Percentiles rank a stretch among this genome's conserved stretches.
These are phyloP conservation scores for Eriocheir sinensis DNA, from an alignment of 1,140 invertebrate genomes.

Conservation along the genomic window DNA sequence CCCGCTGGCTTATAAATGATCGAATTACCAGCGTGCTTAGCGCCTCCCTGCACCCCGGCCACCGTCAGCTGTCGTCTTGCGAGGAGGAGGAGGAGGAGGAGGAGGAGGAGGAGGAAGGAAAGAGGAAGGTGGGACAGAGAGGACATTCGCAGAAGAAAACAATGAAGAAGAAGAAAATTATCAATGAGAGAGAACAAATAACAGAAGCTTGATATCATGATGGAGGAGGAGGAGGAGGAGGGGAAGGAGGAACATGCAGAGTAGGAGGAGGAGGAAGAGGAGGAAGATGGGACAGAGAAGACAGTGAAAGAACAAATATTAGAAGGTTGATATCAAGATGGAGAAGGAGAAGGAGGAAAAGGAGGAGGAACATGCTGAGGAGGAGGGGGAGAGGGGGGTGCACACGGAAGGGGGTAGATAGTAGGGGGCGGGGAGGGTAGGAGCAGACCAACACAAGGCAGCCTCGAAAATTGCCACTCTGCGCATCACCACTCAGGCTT, in stretches of 20 bases:
- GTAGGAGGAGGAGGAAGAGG: background rate
- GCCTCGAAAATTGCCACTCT: background rate
- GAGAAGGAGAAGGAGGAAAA: background rate
- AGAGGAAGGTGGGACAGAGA: too few relatives aligned
- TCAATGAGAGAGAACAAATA: too few relatives aligned
- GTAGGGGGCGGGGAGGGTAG: too few relatives aligned
- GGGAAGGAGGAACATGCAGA: too few relatives aligned
- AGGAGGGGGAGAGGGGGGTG: background rate
- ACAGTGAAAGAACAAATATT: too few relatives aligned
- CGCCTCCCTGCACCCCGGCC: conserved; percentile 1
- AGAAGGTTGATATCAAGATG: background rate
- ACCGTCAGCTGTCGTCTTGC: conserved; percentile 2
- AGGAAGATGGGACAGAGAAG: background rate
- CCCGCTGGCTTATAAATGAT: conserved; percentile 59
- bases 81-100: background rate
- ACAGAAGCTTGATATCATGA: too few relatives aligned
- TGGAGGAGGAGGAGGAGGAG: too few relatives aligned
- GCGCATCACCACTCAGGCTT: background rate
- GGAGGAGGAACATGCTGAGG: background rate
- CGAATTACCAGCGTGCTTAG: conserved; percentile 38
- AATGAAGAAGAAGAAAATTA: too few relatives aligned
- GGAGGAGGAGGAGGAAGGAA: too few relatives aligned
- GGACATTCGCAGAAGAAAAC: too few relatives aligned
- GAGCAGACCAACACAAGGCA: background rate
- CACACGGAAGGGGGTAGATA: too few relatives aligned